These are phyloP conservation scores for Gadus chalcogrammus DNA, from an alignment of 2,113 vertebrate species.

Conservation along the genomic window DNA sequence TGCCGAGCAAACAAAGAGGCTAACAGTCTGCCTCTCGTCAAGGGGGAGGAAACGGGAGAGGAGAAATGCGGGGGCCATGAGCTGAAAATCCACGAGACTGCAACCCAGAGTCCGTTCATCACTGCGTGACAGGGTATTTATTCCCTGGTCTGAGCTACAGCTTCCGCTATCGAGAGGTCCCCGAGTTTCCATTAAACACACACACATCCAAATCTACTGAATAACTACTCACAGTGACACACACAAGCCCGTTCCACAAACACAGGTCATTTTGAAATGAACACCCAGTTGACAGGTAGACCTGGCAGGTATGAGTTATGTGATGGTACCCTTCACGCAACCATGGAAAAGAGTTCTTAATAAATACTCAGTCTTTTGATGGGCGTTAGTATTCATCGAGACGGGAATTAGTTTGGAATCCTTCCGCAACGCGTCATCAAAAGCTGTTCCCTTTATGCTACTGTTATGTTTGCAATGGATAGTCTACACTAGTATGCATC, in stretches of 20 bases:
- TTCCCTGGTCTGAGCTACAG: constrained; percentile 7
- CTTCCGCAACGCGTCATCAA: too few species aligned
- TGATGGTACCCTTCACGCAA: too few species aligned
- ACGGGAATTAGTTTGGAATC: constrained; percentile 7
- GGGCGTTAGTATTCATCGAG: neutral
- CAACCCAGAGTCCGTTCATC: constrained; percentile 24
- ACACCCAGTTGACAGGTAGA: too few species aligned
- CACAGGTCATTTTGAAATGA: too few species aligned
- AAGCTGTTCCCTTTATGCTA: too few species aligned
- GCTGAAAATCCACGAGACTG: constrained; percentile 34
- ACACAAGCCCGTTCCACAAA: too few species aligned
- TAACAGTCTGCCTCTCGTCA: constrained; percentile 30
- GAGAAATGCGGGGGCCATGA: constrained; percentile 34
- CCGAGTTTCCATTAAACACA: neutral
- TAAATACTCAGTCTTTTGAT: neutral
- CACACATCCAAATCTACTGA: neutral
- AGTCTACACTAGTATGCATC: too few species aligned
- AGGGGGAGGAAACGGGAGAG: constrained; percentile 14
- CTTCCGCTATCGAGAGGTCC: constrained; percentile 1
- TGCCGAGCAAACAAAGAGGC: constrained; percentile 41
- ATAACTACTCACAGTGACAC: neutral
- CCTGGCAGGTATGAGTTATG: too few species aligned
- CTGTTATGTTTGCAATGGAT: too few species aligned
- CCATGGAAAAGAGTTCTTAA: neutral
- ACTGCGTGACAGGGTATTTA: constrained; percentile 19